These are phyloP conservation scores for Dromaius novaehollandiae DNA, from an alignment of 2,113 vertebrate species.

Conservation along the genomic window DNA sequence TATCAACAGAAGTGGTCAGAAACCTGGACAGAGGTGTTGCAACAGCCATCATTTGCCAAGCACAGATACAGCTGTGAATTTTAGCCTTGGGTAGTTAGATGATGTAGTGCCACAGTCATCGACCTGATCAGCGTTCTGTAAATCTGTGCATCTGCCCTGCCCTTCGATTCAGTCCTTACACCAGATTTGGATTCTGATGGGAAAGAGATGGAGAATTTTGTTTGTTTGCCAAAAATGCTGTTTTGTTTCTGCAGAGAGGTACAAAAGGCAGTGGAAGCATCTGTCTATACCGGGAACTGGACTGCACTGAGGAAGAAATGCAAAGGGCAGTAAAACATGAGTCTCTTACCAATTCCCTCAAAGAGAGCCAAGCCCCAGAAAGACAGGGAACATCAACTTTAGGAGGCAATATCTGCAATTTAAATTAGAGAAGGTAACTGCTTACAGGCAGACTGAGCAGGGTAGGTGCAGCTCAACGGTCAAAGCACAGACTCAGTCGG, in stretches of 20 bases:
- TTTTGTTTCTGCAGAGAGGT: background rate
- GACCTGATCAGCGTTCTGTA: background rate
- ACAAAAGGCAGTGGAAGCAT: background rate
- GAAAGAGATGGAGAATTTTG: background rate
- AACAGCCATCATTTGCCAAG: background rate
- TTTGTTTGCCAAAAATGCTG: background rate
- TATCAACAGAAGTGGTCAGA: background rate
- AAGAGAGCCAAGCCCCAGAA: background rate
- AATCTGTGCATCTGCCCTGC: background rate
- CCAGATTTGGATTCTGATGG: background rate
- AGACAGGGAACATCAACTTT: background rate
- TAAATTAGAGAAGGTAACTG: background rate
- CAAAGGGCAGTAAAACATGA: background rate
- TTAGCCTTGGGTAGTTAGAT: background rate
- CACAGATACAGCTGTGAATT: too few relatives aligned
- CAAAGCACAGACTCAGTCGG: background rate
- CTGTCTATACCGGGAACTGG: background rate
- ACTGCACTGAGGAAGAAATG: background rate
- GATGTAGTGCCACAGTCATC: background rate
- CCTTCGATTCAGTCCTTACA: background rate
- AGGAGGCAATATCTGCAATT: background rate
- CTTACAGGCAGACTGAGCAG: background rate
- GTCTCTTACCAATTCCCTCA: background rate
- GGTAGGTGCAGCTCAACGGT: background rate
- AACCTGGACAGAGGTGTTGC: background rate